Evolutionary conservation across 2,113 vertebrate genomes (phyloP).

Genomic region (Polyodon spathula): DNA sequence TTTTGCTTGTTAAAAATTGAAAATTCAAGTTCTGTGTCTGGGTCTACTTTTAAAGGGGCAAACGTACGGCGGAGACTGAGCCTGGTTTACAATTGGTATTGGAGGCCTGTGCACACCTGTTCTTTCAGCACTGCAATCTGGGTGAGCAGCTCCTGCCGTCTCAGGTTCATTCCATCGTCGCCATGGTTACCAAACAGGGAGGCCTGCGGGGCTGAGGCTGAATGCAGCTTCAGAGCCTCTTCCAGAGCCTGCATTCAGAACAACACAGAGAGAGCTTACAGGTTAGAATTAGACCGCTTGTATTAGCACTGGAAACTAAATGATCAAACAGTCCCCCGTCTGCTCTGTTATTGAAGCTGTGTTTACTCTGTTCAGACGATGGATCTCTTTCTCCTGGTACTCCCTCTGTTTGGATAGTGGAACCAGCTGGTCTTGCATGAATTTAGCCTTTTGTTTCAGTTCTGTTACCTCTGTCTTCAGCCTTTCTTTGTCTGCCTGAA

Average conservation of each 20-base stretch:
- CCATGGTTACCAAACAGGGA: constrained; percentile 50
- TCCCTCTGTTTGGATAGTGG: constrained; percentile 82
- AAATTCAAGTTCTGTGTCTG: too few species aligned
- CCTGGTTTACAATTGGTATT: neutral
- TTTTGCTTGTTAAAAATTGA: too few species aligned
- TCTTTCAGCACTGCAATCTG: constrained; percentile 82
- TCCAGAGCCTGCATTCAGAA: constrained; percentile 69
- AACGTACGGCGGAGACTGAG: neutral
- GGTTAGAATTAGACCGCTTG: too few species aligned
- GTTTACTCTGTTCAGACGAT: constrained; percentile 85
- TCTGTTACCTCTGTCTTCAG: constrained; percentile 76
- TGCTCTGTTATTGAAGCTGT: neutral
- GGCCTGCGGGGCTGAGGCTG: constrained; percentile 59
- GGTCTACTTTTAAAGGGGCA: neutral
- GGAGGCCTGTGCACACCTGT: constrained; percentile 64
- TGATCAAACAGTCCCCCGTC: too few species aligned
- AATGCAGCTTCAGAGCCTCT: constrained; percentile 79
- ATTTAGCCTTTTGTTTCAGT: constrained; percentile 79
- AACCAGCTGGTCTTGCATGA: constrained; percentile 83
- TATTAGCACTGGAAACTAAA: too few species aligned
- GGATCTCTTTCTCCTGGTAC: constrained; percentile 94
- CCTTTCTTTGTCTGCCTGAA: constrained; percentile 80
- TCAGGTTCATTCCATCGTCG: constrained; percentile 54
- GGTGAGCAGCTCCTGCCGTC: constrained; percentile 81
- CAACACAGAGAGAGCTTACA: too few species aligned